These are phyloP conservation scores for Kuschelorhynchus macadamiae DNA, from an alignment of 2,888 invertebrate genomes.

Conservation along the genomic window DNA sequence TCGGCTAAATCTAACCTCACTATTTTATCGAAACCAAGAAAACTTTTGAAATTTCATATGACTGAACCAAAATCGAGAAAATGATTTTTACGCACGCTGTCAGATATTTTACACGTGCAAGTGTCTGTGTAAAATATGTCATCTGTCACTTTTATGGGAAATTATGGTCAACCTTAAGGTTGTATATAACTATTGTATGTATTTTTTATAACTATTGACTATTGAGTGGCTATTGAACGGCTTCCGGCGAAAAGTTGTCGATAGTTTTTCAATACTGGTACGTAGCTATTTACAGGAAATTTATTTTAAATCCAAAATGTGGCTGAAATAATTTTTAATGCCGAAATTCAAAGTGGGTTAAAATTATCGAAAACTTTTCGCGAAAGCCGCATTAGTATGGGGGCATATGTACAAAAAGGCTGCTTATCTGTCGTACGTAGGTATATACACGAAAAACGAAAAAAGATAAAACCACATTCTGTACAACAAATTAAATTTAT, in stretches of 20 bases:
- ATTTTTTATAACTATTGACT: constrained; percentile 64
- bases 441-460: constrained; percentile 47
- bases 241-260: constrained; percentile 51
- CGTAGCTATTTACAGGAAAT: constrained; percentile 33
- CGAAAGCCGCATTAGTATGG: constrained; percentile 17
- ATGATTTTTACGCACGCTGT: constrained; percentile 56
- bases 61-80: constrained; percentile 48
- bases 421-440: constrained; percentile 40
- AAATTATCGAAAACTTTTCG: constrained; percentile 12
- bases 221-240: constrained; percentile 61
- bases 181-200: constrained; percentile 64
- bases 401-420: constrained; percentile 49
- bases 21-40: constrained; percentile 35
- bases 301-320: background rate
- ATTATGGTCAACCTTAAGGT: constrained; percentile 57
- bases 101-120: constrained; percentile 56
- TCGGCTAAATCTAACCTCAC: constrained; percentile 21
- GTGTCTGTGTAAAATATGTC: constrained; percentile 57
- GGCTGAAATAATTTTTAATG: background rate
- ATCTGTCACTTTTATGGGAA: constrained; percentile 67
- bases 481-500: constrained; percentile 39
- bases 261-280: constrained; percentile 26
- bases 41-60: constrained; percentile 40
- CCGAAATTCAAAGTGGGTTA: constrained; percentile 8
- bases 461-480: constrained; percentile 51